phyloP scores from a whole-genome alignment of 1,140 invertebrate species.

The Heliothis subflexa region DNA sequence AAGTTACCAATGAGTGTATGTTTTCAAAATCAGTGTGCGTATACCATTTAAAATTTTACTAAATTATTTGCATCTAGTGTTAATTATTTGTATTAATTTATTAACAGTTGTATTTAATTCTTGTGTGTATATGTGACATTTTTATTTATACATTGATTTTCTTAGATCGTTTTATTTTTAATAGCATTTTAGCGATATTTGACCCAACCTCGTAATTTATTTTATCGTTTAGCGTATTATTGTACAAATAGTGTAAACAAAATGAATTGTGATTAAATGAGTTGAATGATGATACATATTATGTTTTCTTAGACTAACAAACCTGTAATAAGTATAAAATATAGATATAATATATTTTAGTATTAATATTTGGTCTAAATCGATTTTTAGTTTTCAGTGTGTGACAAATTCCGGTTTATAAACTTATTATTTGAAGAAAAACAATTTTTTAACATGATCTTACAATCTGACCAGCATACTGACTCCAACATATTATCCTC shows the following conservation, averaged over 20 bases:
- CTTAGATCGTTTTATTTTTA: background rate
- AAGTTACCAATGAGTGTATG: conserved; percentile 8
- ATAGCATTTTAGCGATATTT: background rate
- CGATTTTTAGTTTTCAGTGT: no score
- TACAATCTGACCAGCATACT: no score
- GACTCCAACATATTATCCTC: background rate
- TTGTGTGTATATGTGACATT: conserved; percentile 15
- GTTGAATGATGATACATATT: conserved; percentile 1
- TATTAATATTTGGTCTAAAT: no score
- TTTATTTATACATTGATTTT: background rate
- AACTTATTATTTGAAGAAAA: no score
- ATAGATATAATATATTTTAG: no score
- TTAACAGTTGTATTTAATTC: background rate
- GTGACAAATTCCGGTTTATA: no score
- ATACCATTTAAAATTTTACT: background rate
- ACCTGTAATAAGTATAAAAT: no score
- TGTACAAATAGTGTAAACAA: conserved; percentile 42
- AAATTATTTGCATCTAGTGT: conserved; percentile 25
- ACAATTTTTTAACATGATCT: no score
- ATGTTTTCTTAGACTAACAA: background rate
- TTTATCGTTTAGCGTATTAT: conserved; percentile 24
- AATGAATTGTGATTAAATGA: conserved; percentile 44
- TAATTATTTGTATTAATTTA: conserved; percentile 27
- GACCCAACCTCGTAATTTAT: conserved; percentile 27
- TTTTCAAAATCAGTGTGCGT: background rate